These are phyloP conservation scores for Macrotus californicus DNA, from an alignment of 2,113 vertebrate genomes.

Conservation along the genomic window DNA sequence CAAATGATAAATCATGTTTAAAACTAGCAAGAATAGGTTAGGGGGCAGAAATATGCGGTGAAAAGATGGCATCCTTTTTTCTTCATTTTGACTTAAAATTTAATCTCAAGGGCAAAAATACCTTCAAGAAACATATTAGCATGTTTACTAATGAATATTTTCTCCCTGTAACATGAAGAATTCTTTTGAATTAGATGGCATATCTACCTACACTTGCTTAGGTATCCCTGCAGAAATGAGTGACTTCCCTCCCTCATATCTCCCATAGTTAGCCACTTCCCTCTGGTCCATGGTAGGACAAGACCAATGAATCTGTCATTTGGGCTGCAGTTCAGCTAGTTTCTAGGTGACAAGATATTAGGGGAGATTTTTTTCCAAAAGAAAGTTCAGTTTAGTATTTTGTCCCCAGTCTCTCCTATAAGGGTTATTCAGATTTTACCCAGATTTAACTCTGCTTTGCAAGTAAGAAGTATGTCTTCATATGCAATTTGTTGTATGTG, in stretches of 20 bases:
- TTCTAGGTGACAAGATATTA: background rate
- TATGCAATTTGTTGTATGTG: background rate
- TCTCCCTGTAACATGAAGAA: background rate
- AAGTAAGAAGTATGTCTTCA: background rate
- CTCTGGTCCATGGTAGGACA: background rate
- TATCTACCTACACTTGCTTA: background rate
- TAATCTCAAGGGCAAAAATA: background rate
- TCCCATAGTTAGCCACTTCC: background rate
- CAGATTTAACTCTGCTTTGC: background rate
- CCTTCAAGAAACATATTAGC: background rate
- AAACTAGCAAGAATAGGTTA: conserved; percentile 32
- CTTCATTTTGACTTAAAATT: conserved; percentile 31
- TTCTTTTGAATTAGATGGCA: background rate
- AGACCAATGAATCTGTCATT: background rate
- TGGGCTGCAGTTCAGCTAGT: background rate
- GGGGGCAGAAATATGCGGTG: background rate
- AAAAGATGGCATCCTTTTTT: background rate
- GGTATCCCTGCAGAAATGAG: background rate
- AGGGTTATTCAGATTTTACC: background rate
- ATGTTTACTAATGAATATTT: background rate
- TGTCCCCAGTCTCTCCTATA: background rate
- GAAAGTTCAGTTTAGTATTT: background rate
- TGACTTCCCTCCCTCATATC: background rate
- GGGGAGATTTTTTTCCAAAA: background rate
- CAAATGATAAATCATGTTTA: conserved; percentile 46